Evolutionary conservation across 92 coral and sea anemone species (phyloP).

Genomic region (Epizoanthus illoricatus): DNA sequence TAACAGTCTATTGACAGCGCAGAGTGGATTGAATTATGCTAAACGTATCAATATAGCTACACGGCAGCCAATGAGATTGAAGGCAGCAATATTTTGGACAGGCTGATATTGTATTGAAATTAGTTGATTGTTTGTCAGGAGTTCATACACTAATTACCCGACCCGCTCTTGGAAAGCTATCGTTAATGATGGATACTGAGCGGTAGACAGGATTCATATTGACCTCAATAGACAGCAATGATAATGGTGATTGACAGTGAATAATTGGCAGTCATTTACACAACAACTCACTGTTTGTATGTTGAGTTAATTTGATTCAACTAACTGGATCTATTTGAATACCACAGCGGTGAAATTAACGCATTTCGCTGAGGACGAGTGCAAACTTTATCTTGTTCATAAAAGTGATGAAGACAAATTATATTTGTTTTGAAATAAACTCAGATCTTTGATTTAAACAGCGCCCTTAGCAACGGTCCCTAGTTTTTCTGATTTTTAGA

Average conservation of each 20-base stretch:
- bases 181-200: conserved; percentile 62
- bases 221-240: conserved; percentile 60
- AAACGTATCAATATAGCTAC: conserved; percentile 79
- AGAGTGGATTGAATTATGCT: conserved; percentile 74
- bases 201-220: conserved; percentile 50
- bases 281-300: conserved; percentile 27
- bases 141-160: conserved; percentile 77
- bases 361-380: no score
- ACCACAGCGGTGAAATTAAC: neutral
- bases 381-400: neutral
- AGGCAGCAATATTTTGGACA: conserved; percentile 70
- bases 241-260: conserved; percentile 79
- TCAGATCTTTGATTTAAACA: no score
- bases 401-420: no score
- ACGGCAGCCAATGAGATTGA: conserved; percentile 60
- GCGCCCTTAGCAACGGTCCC: no score
- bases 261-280: conserved; percentile 30
- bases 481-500: no score
- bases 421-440: no score
- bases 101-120: conserved; percentile 83
- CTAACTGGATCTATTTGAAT: conserved; percentile 22
- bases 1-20: conserved; percentile 79
- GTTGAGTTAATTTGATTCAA: conserved; percentile 30
- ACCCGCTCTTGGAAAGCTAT: conserved; percentile 73
- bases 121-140: conserved; percentile 78